Percentiles rank a stretch among this genome's conserved stretches.
phyloP scores from a whole-genome alignment of 2,113 vertebrate genomes.

The Myrmecobius fasciatus region DNA sequence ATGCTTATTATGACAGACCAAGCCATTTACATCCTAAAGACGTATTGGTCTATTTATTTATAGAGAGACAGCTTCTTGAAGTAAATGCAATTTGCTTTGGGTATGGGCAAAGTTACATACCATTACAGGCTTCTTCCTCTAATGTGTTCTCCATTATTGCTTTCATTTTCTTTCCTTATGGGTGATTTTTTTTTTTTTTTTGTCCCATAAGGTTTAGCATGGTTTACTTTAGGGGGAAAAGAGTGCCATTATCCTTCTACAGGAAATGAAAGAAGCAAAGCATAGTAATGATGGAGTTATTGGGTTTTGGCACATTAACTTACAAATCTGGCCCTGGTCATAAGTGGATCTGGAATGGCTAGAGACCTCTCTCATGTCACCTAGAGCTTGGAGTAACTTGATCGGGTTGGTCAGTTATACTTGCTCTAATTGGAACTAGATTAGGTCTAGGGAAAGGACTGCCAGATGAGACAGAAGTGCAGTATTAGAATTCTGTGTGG shows the following conservation, averaged over 20 bases:
- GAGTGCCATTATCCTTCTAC: neutral
- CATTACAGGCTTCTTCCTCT: neutral
- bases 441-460: too few relatives aligned
- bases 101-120: conserved; percentile 13
- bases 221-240: neutral
- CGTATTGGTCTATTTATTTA: conserved; percentile 62
- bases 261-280: conserved; percentile 20
- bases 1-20: conserved; percentile 67
- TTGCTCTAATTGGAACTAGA: conserved; percentile 4
- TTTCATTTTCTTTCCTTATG: conserved; percentile 35
- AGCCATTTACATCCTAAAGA: conserved; percentile 60
- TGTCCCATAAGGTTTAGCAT: conserved; percentile 9
- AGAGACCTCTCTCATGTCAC: neutral
- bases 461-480: neutral
- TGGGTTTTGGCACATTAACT: neutral
- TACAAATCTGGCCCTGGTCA: conserved; percentile 28
- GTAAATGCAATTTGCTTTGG: conserved; percentile 38
- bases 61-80: conserved; percentile 61
- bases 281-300: neutral
- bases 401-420: neutral
- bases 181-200: neutral
- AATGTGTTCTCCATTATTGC: neutral
- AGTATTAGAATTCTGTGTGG: neutral
- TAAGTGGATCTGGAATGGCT: neutral
- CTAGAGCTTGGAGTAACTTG: neutral